Base-by-base conservation (phyloP, 2,888 invertebrate species). In the Trachelus troglodyta region DNA sequence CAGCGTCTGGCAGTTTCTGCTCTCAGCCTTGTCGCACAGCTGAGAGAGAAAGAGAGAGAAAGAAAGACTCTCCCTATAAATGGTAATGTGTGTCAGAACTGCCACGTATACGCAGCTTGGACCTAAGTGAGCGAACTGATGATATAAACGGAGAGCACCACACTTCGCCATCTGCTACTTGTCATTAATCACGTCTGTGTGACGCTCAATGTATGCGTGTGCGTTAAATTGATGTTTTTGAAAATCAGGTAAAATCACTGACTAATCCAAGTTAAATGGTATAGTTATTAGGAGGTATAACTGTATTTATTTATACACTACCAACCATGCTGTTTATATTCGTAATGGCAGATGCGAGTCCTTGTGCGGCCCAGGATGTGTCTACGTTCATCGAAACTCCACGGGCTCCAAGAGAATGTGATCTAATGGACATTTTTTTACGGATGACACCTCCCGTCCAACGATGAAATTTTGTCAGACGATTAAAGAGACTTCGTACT, bases 351-450 rank as follows among this genome's bases (percentile, higher is more conserved):
- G 86, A 82, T 68, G 85, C 79, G 74, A 86, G 77, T 37, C 93
- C 92, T 85, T 92, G 92, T n/a, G 93, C 93, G 74, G 94, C 93
- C 94, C 94, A 94, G 35, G 94, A 93, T 80, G 93, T 93, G 85
- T 93, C 93, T 77, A 93, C 89, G 88, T 94, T 93, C 77, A 93
- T 88, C 15, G 94, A 93, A 71, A 93, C 92, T 31, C 93, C 92
- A 23, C 84, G 86, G 69, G 86, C 79, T 78, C 84, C 84, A 77
- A 85, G 79, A n/a, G 79, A 80, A 76, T 86, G 85, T 74, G 87
- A 81, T 77, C 82, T 85, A 40, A 86, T 85, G 76, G 85, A 80
- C 86, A 85, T 85, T 69, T 80, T 80, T 23, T 23, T 56, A 23
- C 56, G 56, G 9, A 23, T 23, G 56, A 56, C 56, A 56, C 23